Base-by-base conservation (phyloP, 2,113 vertebrate genomes). In the Petrocephalus microphthalmus region DNA sequence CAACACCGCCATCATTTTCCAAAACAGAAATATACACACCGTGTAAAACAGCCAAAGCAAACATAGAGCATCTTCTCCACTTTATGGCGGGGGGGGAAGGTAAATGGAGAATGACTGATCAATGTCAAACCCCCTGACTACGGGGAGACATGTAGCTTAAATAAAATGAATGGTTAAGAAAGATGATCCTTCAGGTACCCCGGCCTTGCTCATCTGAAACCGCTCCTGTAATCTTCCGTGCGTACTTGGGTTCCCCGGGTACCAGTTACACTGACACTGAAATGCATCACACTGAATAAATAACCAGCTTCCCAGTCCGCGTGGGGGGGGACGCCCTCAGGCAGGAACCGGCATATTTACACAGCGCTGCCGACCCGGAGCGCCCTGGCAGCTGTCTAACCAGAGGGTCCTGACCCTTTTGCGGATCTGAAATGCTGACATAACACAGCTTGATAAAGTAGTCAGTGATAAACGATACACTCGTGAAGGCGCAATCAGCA, bases 261-360 rank as follows among this genome's bases (percentile, higher is more conserved):
- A 91, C 90, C 93, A 94, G 92, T 93, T 91, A 93, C 87, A 89
- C 6, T 2, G 86, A 87, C 54, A 74, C 90, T 92, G 82, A 45
- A 90, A 93, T 90, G 89, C 89, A 86, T 89, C 7, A 42, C 82
- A 88, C 92, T 95, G 84, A 94, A 94, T 94, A 92, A 94, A 88
- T 92, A 86, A 94, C 91, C 84, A 25, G 17, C 89, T 90, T 87
- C 89, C 90, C 33, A 84, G 89, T 0, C 45, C 3, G 10, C 8
- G 60, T 88, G 89, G 90, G 42, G n/a, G n/a, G 89, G 87, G 91
- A 92, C 91, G 91, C 92, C 37, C 90, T 90, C 87, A 20, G 49
- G 42, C 15, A 22, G 33, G 22, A 10, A 87, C 42, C 22, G 2
- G 25, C 60, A 52, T 87, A 45, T 78, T 78, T 52, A 78, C 17